Conservation (phyloP, 2,113 vertebrate species). For the Serinus canaria region DNA sequence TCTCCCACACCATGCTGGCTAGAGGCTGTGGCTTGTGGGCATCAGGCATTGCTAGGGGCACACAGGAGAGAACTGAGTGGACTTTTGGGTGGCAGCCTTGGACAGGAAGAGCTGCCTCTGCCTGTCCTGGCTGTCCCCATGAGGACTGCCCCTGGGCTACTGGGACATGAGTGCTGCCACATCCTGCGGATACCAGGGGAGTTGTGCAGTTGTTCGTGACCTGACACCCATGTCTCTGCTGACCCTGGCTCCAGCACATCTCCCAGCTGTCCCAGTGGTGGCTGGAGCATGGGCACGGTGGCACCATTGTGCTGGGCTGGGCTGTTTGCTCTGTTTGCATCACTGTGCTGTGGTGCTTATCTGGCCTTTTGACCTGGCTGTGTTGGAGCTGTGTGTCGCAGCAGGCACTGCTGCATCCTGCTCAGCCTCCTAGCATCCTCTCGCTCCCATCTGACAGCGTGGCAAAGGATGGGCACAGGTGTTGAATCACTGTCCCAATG, state of each 20-base stretch:
- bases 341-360: background rate
- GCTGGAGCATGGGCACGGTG: background rate
- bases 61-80: background rate
- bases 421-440: fast-evolving
- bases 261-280: background rate
- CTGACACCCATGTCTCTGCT: fast-evolving
- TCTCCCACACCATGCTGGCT: fast-evolving
- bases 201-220: background rate
- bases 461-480: background rate
- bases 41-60: background rate
- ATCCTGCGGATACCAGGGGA: fast-evolving
- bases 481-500: fast-evolving
- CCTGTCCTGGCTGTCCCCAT: background rate
- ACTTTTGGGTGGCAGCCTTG: fast-evolving
- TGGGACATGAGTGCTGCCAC: fast-evolving
- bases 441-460: fast-evolving
- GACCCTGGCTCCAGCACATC: background rate
- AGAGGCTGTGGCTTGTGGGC: fast-evolving
- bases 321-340: background rate
- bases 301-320: fast-evolving
- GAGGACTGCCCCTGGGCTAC: fast-evolving
- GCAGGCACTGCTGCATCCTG: background rate
- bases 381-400: fast-evolving
- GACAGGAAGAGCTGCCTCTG: background rate
- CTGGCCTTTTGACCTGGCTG: background rate